A percentile compares a stretch with the other conserved stretches of the same genome.
Evolutionary conservation across 2,888 invertebrate genomes (phyloP).

Genomic region (Silvanus unidentatus): DNA sequence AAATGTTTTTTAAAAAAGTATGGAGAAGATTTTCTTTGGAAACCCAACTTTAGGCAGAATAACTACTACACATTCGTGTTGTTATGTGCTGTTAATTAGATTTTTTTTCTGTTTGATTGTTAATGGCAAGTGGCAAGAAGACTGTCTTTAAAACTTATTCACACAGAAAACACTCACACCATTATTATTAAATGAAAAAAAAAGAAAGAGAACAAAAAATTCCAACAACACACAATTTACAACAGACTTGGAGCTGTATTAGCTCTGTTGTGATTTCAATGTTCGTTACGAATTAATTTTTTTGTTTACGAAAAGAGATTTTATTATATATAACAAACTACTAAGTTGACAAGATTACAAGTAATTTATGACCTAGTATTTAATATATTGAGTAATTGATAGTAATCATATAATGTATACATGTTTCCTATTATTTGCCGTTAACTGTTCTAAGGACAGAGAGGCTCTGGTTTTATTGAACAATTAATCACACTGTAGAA

Average conservation of each 20-base stretch:
- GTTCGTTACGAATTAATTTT: slow-evolving; percentile 16
- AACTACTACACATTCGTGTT: slow-evolving; percentile 7
- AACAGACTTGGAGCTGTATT: slow-evolving; percentile 32
- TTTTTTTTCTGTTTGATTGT: no score
- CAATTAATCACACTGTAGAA: slow-evolving; percentile 5
- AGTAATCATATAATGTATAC: slow-evolving; percentile 43
- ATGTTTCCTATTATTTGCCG: slow-evolving; percentile 42
- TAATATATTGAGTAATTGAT: slow-evolving; percentile 42
- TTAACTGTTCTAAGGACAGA: slow-evolving; percentile 32
- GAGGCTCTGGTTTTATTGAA: slow-evolving; percentile 32
- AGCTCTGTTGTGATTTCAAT: slow-evolving; percentile 28
- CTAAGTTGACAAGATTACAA: slow-evolving; percentile 38
- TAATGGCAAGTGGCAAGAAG: no score
- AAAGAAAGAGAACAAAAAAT: slow-evolving; percentile 1
- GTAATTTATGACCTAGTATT: slow-evolving; percentile 46
- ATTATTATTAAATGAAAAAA: slow-evolving; percentile 15
- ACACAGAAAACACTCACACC: no score
- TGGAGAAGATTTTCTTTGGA: slow-evolving; percentile 12
- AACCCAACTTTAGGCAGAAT: slow-evolving; percentile 17
- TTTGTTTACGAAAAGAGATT: slow-evolving; percentile 18
- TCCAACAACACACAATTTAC: slow-evolving; percentile 9
- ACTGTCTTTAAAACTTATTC: no score
- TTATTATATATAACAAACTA: slow-evolving; percentile 29
- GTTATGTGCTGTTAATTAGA: slow-evolving; percentile 23
- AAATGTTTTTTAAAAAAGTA: background rate